Evolutionary conservation across 2,797 vertebrate species (phyloP), one percentile per base, ranked within the genome.

Genomic region (Pangasius sanitwongsei): DNA sequence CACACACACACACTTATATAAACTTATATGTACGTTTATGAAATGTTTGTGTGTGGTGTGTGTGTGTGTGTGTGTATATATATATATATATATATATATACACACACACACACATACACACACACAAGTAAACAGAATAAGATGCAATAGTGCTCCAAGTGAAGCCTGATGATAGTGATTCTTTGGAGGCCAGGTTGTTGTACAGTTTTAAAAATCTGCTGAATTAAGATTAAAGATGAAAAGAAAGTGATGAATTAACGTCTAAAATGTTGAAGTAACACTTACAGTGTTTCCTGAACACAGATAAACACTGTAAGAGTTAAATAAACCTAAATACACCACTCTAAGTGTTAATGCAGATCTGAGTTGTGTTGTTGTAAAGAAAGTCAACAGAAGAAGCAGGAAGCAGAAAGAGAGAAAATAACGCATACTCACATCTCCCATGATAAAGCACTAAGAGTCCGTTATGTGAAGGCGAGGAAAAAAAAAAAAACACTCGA

Each of bases 391-490:
- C 28, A 84, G 63, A 84, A 84, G 63, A 84, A 84, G 6, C 83
- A 84, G 83, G 83, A 84, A 83, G 34, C 83, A 85, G 80, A 28
- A 55, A 61, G 18, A 31, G 53, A 65, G 48, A 86, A 77, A 44
- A 88, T 78, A 34, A 81, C 28, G 20, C 87, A 87, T 91, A 90
- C 89, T 96, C 92, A 96, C 96, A 95, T 96, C 95, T 93, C 95
- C 96, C 96, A 96, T 96, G 94, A 92, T 96, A 88, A 91, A 91
- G 91, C 70, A 89, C 89, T 85, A 70, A 34, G 44, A 78, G 75
- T 94, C 95, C 95, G 94, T 94, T 94, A 41, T 80, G 67, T 67
- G 44, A 69, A 67, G 25, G 18, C 25, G 84, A 70, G 11, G 91
- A 85, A 91, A 91, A 86, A 88, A n/a, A 92, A 93, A n/a, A 92